Conservation (phyloP, 2,113 vertebrate genomes). For the Gallinago paraguaiae region DNA sequence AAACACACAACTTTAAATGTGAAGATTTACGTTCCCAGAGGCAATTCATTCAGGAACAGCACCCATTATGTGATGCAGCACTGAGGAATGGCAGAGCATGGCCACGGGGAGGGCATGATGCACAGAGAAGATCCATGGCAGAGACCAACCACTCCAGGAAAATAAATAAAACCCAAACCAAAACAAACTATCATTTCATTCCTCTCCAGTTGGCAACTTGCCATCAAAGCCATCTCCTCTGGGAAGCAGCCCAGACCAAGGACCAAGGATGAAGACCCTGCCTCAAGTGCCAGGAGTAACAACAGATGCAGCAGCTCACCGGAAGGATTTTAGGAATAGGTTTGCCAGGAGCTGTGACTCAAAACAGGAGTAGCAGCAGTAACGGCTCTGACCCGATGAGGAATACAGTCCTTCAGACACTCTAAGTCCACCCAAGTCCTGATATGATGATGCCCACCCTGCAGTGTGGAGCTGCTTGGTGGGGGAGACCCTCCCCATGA, state of each 20-base stretch:
- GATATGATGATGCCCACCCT: rapidly evolving
- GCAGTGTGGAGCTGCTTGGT: rapidly evolving
- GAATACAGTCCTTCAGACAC: not conserved
- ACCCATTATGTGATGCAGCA: rapidly evolving
- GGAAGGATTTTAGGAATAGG: not conserved
- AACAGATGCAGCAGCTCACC: not conserved
- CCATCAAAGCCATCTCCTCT: not conserved
- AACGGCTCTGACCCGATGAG: not conserved
- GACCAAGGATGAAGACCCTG: not conserved
- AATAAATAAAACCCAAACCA: not conserved
- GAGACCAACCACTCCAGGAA: not conserved
- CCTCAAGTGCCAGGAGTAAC: not conserved
- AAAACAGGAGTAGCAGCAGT: not conserved
- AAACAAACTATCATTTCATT: not conserved
- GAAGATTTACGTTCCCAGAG: not conserved
- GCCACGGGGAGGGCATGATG: not conserved
- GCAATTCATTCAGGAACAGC: not conserved
- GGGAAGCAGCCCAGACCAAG: not conserved
- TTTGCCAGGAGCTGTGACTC: not conserved
- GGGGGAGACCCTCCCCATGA: rapidly evolving
- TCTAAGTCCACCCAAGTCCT: not conserved
- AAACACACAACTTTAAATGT: not conserved
- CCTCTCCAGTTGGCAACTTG: not conserved
- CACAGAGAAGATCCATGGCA: not conserved
- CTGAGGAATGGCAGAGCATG: rapidly evolving